Evolutionary conservation across 2,797 vertebrate genomes (phyloP), one percentile per base, ranked within the genome.

Genomic region (Yasuhikotakia modesta): DNA sequence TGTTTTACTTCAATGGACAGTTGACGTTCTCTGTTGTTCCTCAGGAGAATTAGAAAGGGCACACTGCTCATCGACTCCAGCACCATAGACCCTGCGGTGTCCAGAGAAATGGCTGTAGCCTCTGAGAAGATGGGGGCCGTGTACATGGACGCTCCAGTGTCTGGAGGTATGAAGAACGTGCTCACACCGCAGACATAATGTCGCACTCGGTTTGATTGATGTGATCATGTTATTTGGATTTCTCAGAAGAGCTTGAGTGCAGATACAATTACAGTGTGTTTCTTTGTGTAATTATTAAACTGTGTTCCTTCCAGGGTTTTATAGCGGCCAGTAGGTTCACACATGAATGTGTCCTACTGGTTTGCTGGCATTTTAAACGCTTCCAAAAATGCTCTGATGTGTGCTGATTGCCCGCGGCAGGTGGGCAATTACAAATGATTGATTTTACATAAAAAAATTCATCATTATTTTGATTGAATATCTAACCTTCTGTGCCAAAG

Each of bases 91-190:
- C 97, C 97, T 17, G 58, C 92, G 5, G 94, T 99, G 85, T 97
- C 97, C 61, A 98, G 97, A 91, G 96, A 98, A 81, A 92, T 98
- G 91, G 95, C 97, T 11, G 91, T 91, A 80, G 96, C 95, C 78
- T 93, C 94, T 75, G 97, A 98, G 88, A 99, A 96, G 91, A 96
- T 93, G 92, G 97, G 97, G 85, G 96, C 97, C 7, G 95, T 98
- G 85, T 98, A 98, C 85, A 98, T 99, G 97, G 97, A 99, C 85
- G 96, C 96, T 30, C 97, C 97, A 17, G 97, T 99, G 81, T 98
- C 97, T 82, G 97, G 97, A 92, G 97, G 97, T 98, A 92, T 46
- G 53, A 70, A 61, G n/a, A 39, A 24, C 45, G 8, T 6, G 14
- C 35, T 22, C n/a, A 45, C 46, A 66, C 11, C 16, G 30, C 3